Percentiles rank a stretch among this genome's conserved stretches.
phyloP scores from a whole-genome alignment of 1,140 invertebrate species.

The Geopemphigus sp. region DNA sequence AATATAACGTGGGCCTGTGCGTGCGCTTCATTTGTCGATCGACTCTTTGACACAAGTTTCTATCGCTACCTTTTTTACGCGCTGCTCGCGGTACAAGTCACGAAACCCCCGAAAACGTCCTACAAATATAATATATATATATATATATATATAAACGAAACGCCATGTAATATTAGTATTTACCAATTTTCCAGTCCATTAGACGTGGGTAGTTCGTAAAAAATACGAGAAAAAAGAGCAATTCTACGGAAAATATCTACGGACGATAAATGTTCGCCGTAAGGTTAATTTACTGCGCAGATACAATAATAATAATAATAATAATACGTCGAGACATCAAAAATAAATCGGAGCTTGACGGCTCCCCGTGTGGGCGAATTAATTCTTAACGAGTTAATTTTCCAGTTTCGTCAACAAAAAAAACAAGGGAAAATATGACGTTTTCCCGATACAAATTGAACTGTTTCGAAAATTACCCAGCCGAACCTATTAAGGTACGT shows the following conservation, averaged over 20 bases:
- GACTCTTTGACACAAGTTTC: background rate
- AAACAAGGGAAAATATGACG: too few relatives aligned
- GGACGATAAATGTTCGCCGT: background rate
- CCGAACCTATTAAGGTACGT: too few relatives aligned
- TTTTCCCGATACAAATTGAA: too few relatives aligned
- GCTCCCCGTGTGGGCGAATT: too few relatives aligned
- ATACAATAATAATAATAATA: slow-evolving; percentile 2
- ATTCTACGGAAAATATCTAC: background rate
- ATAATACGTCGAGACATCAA: background rate
- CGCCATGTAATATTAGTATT: background rate
- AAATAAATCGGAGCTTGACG: background rate
- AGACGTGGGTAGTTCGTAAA: background rate
- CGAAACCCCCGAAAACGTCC: background rate
- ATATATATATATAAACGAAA: slow-evolving; percentile 9
- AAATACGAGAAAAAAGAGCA: slow-evolving; percentile 23
- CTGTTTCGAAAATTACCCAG: too few relatives aligned
- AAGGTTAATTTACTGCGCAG: slow-evolving; percentile 8
- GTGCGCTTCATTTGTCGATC: background rate
- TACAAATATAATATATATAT: too few relatives aligned
- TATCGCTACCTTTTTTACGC: too few relatives aligned
- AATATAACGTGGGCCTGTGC: background rate
- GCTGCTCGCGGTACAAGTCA: background rate
- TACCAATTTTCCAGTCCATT: slow-evolving; percentile 26
- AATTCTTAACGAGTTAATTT: too few relatives aligned
- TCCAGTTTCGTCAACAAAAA: too few relatives aligned